phyloP scores from a whole-genome alignment of 2,113 vertebrate species.

The Paralichthys olivaceus region DNA sequence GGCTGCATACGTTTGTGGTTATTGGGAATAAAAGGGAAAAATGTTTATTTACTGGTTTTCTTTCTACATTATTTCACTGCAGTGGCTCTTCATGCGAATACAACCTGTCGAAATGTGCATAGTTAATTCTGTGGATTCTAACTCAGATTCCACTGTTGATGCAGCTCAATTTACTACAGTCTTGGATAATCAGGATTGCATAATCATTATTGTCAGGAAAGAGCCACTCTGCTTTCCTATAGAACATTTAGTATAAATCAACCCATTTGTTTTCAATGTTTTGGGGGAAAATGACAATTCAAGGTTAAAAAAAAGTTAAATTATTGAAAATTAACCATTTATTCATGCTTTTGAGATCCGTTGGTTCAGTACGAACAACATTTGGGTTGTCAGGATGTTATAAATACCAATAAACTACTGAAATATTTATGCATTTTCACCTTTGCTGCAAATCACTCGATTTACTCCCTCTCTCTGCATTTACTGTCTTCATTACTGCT shows the following conservation, averaged over 20 bases:
- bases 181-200: background rate
- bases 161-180: background rate
- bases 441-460: too few species aligned
- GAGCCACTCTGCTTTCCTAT: background rate
- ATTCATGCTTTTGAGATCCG: background rate
- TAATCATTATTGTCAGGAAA: slow-evolving; percentile 1
- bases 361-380: too few species aligned
- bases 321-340: background rate
- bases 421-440: too few species aligned
- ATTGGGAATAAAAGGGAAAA: background rate
- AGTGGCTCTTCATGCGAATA: slow-evolving; percentile 1
- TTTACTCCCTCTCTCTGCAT: too few species aligned
- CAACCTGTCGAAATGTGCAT: slow-evolving; percentile 26
- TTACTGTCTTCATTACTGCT: too few species aligned
- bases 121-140: slow-evolving; percentile 6
- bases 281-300: background rate
- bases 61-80: background rate
- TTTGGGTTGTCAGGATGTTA: background rate
- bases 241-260: background rate
- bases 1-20: background rate
- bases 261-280: background rate
- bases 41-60: background rate
- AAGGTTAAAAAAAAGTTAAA: background rate
- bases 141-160: too few species aligned
- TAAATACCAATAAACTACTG: too few species aligned